A percentile compares a stretch with the other conserved stretches of the same genome.
These are phyloP conservation scores for Gopherus evgoodei DNA, from an alignment of 2,113 vertebrate genomes.

Conservation along the genomic window DNA sequence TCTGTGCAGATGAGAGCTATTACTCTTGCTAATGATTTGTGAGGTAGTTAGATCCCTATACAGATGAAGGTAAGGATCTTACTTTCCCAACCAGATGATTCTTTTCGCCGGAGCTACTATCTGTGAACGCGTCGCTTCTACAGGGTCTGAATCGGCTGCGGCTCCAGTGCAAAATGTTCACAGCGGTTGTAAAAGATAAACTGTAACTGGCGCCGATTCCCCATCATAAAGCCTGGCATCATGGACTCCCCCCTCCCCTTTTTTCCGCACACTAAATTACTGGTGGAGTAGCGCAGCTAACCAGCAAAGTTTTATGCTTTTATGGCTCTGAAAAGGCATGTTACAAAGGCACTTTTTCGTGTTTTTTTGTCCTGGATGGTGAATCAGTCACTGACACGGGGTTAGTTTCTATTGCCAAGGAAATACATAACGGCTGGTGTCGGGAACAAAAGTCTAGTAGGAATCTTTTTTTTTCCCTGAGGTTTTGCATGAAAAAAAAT, in stretches of 20 bases:
- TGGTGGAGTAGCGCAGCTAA: background rate
- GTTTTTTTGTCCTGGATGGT: background rate
- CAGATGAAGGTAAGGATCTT: background rate
- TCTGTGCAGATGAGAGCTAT: background rate
- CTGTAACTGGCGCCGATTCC: background rate
- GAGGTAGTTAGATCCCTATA: background rate
- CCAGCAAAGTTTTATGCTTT: background rate
- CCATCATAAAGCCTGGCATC: background rate
- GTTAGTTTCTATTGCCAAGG: background rate
- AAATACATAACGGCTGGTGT: background rate
- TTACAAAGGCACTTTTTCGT: background rate
- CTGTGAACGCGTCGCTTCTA: background rate
- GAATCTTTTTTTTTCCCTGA: background rate
- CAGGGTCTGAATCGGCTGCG: background rate
- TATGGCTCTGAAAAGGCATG: background rate
- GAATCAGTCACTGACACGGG: background rate
- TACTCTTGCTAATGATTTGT: background rate
- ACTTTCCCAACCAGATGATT: background rate
- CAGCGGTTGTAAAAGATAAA: background rate
- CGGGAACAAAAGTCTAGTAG: background rate
- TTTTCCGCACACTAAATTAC: background rate
- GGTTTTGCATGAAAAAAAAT: background rate
- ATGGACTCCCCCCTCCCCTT: rapidly evolving
- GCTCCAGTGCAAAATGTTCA: background rate
- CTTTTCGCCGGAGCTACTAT: background rate